phyloP scores from a whole-genome alignment of 2,113 vertebrate genomes.

The Promerops cafer region DNA sequence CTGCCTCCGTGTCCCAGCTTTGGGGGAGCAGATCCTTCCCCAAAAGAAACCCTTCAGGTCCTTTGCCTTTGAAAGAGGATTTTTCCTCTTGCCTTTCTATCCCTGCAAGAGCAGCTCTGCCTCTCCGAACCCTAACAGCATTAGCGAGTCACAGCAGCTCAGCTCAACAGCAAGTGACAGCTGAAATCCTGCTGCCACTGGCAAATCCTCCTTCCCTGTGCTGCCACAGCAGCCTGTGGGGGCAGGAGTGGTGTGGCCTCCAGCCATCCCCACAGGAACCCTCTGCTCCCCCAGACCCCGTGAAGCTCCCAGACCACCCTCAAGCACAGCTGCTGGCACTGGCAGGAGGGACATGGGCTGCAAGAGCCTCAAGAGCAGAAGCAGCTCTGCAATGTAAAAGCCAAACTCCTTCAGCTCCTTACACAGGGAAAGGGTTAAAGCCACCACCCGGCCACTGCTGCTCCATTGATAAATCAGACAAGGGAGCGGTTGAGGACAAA shows the following conservation, averaged over 20 bases:
- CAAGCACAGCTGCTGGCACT: not conserved
- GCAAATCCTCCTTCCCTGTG: not conserved
- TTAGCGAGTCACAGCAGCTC: slow-evolving; percentile 32
- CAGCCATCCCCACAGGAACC: not conserved
- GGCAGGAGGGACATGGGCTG: not conserved
- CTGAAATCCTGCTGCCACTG: not conserved
- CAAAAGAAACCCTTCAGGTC: not conserved
- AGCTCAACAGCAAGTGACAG: slow-evolving; percentile 47
- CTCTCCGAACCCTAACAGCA: not conserved
- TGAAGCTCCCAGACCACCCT: not conserved
- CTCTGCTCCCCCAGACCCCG: not conserved
- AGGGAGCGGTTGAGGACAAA: not conserved
- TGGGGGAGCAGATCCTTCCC: not conserved
- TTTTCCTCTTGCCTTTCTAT: not conserved
- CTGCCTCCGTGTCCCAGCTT: not conserved
- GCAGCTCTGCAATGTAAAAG: not conserved
- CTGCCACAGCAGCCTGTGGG: not conserved
- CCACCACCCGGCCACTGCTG: not conserved
- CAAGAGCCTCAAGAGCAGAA: not conserved
- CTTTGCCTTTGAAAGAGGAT: not conserved
- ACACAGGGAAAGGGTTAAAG: slow-evolving; percentile 2
- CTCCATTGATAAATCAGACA: slow-evolving; percentile 23
- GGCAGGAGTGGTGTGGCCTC: not conserved
- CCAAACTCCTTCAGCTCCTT: not conserved
- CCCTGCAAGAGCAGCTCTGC: not conserved